Evolutionary conservation across 2,797 vertebrate species (phyloP).

Genomic region (Heliangelus exortis): DNA sequence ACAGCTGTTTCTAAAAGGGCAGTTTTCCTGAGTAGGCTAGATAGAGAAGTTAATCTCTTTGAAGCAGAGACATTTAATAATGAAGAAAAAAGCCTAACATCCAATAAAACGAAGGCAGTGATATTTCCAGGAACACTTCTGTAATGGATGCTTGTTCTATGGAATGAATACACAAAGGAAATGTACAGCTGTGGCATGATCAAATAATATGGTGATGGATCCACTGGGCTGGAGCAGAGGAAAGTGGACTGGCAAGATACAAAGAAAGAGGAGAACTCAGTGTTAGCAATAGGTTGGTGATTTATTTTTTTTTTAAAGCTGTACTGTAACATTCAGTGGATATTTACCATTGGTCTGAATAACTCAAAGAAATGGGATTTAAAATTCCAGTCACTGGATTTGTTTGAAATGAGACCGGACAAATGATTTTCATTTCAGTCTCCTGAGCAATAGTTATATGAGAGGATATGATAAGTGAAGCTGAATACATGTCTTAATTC

Average conservation of each 20-base stretch:
- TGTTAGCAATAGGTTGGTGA: neutral
- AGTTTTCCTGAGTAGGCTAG: neutral
- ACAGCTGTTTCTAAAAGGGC: neutral
- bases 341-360: neutral
- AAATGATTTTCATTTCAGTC: neutral
- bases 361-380: neutral
- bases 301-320: neutral
- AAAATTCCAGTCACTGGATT: neutral
- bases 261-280: neutral
- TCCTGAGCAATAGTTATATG: neutral
- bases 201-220: neutral
- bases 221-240: neutral
- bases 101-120: neutral
- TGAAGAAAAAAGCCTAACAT: neutral
- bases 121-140: neutral
- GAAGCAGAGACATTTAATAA: neutral
- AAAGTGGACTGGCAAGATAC: neutral
- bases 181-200: neutral
- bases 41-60: neutral
- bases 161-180: too few species aligned
- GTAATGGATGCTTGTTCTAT: neutral
- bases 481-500: neutral
- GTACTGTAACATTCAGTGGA: accelerated
- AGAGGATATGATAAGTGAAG: neutral
- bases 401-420: neutral